phyloP scores from a whole-genome alignment of 2,113 vertebrate species.

The Eubucco bourcierii region DNA sequence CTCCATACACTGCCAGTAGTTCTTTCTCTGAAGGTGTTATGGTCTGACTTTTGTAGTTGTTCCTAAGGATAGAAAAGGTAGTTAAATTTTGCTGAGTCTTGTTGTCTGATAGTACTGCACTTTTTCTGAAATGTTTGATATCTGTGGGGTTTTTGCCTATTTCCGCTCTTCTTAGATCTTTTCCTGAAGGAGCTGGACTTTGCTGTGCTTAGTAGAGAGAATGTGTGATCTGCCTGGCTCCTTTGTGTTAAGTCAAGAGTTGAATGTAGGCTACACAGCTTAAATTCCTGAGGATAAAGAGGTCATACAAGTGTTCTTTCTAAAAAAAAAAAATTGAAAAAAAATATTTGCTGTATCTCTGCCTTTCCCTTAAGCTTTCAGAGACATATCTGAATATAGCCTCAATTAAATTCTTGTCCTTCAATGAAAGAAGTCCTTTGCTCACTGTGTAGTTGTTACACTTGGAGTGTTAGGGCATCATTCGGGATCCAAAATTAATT shows the following conservation, averaged over 20 bases:
- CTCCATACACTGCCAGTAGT: neutral
- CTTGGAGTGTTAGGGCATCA: neutral
- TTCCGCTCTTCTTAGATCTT: neutral
- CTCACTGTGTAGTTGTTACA: neutral
- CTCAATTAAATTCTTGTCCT: conserved; percentile 50
- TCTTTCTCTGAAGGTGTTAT: neutral
- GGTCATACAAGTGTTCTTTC: neutral
- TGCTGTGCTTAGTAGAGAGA: neutral
- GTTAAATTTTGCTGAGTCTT: neutral
- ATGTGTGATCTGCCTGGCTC: neutral
- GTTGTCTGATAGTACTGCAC: neutral
- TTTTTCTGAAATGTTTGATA: neutral
- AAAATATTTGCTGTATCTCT: neutral
- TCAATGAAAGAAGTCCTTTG: conserved; percentile 35
- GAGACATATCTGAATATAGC: conserved; percentile 26
- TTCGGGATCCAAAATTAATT: conserved; percentile 57
- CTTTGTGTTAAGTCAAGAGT: neutral
- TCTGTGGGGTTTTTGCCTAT: neutral
- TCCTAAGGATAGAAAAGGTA: neutral
- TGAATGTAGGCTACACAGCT: neutral
- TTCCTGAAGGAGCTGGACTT: neutral
- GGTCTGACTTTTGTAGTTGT: neutral
- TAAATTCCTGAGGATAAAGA: conserved; percentile 6
- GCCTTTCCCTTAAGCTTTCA: conserved; percentile 23
- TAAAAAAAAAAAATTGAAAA: neutral